Percentiles rank a stretch among this genome's conserved stretches.
Conservation (phyloP, 2,888 invertebrate genomes). For the Eudemis profundana region DNA sequence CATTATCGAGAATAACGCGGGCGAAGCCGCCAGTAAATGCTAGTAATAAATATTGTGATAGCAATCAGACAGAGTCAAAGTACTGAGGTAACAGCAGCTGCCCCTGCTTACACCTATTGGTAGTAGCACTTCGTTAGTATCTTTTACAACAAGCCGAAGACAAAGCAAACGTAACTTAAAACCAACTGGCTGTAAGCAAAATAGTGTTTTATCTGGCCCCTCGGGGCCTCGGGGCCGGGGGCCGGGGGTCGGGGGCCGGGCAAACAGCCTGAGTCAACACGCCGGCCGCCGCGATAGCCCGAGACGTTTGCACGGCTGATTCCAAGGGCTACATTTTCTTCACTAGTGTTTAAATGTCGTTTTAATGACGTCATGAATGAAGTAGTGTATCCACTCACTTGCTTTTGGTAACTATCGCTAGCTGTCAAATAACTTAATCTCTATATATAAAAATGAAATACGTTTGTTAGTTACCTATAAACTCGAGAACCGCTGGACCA, state of each 20-base stretch:
- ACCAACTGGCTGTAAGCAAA: slow-evolving; percentile 12
- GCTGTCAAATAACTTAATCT: too few relatives aligned
- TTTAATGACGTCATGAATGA: too few relatives aligned
- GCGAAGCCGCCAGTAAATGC: too few relatives aligned
- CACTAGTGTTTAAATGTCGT: background rate
- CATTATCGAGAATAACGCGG: too few relatives aligned
- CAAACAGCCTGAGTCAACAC: slow-evolving; percentile 30
- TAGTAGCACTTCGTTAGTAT: background rate
- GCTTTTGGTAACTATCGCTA: background rate
- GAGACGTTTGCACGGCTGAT: background rate
- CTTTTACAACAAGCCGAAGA: background rate
- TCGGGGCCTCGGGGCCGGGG: background rate
- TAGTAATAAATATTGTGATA: too few relatives aligned
- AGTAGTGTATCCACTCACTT: background rate
- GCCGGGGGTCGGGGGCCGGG: background rate
- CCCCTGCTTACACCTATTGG: background rate
- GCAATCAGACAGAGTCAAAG: too few relatives aligned
- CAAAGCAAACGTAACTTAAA: slow-evolving; percentile 24
- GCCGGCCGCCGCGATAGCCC: background rate
- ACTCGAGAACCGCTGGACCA: too few relatives aligned
- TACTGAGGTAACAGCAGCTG: too few relatives aligned
- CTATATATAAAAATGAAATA: too few relatives aligned
- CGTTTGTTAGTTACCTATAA: too few relatives aligned
- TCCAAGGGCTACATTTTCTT: slow-evolving; percentile 12
- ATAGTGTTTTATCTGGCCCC: slow-evolving; percentile 8